Evolutionary conservation across 2,888 invertebrate genomes (phyloP).

Genomic region (Heliconius cydno): DNA sequence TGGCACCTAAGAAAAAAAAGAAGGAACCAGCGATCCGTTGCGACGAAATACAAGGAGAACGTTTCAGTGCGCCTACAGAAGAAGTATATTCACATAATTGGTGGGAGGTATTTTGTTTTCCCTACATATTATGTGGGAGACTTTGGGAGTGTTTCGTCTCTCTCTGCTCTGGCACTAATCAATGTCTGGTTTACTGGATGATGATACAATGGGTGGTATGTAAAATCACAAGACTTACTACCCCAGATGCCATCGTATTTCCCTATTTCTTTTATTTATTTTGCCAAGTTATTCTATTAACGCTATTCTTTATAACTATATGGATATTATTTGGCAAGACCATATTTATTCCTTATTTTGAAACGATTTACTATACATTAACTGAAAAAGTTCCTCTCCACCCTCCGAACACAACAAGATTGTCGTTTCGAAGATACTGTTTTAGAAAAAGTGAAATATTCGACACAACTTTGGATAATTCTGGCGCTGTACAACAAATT

Average conservation of each 20-base stretch:
- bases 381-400: constrained; percentile 24
- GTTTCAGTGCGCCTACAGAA: constrained; percentile 62
- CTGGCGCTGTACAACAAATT: constrained; percentile 31
- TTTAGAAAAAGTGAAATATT: constrained; percentile 75
- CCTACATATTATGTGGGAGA: constrained; percentile 65
- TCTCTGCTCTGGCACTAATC: constrained; percentile 68
- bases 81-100: constrained; percentile 66
- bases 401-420: constrained; percentile 46
- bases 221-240: constrained; percentile 65
- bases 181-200: constrained; percentile 72
- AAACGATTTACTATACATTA: constrained; percentile 55
- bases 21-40: constrained; percentile 54
- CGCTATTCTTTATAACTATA: constrained; percentile 57
- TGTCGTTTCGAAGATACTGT: constrained; percentile 69
- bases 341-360: constrained; percentile 62
- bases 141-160: constrained; percentile 66
- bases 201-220: constrained; percentile 72
- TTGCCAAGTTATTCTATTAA: constrained; percentile 68
- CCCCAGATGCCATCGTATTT: constrained; percentile 69
- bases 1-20: constrained; percentile 59
- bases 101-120: constrained; percentile 75
- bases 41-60: constrained; percentile 59
- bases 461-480: constrained; percentile 56
- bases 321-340: constrained; percentile 64
- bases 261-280: constrained; percentile 76